Evolutionary conservation across 2,888 invertebrate species (phyloP).

Genomic region (Diabrotica balteata): DNA sequence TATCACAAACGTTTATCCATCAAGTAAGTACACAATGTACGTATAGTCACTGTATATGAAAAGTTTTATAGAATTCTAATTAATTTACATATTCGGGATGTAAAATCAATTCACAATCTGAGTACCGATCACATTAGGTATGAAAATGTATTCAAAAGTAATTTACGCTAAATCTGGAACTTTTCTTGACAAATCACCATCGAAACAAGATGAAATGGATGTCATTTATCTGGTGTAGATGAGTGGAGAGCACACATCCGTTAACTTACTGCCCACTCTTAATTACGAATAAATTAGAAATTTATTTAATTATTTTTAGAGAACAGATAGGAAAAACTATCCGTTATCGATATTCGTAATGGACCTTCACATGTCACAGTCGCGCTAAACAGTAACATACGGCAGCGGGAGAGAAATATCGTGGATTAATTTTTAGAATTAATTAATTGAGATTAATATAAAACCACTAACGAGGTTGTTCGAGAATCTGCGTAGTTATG

Average conservation of each 20-base stretch:
- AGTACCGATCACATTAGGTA: constrained; percentile 22
- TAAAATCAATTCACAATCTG: constrained; percentile 22
- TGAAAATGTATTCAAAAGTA: constrained; percentile 37
- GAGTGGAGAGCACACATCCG: constrained; percentile 37
- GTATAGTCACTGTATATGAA: too few species aligned
- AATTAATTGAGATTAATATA: neutral
- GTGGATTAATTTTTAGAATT: neutral
- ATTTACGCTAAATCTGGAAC: constrained; percentile 33
- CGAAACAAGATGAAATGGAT: constrained; percentile 42
- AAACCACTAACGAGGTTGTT: neutral
- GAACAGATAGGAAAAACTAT: constrained; percentile 24
- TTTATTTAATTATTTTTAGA: constrained; percentile 24
- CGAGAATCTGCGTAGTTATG: too few species aligned
- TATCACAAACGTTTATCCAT: too few species aligned
- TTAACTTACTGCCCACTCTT: constrained; percentile 45
- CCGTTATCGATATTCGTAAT: constrained; percentile 14
- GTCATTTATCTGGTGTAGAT: constrained; percentile 42
- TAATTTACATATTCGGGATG: neutral
- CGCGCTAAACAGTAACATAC: neutral
- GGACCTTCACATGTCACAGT: constrained; percentile 4
- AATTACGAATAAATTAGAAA: constrained; percentile 47
- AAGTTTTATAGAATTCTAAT: too few species aligned
- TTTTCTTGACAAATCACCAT: constrained; percentile 43
- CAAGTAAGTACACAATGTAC: too few species aligned
- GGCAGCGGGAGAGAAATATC: neutral